Base-by-base conservation (phyloP, 2,888 invertebrate genomes). In the Oligia fasciuncula region DNA sequence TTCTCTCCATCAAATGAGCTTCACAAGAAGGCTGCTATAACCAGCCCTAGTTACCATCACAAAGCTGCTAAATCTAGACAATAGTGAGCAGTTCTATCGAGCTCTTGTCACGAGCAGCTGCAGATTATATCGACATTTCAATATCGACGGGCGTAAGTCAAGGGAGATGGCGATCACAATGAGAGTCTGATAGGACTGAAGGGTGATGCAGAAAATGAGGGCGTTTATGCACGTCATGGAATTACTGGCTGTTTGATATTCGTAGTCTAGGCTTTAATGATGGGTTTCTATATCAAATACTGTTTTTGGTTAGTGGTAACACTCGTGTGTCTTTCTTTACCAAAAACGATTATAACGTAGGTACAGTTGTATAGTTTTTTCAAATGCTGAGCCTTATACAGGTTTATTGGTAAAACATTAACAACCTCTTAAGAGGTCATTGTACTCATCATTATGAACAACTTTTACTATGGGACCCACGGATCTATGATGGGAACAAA, bases 61-160 rank as follows among this genome's bases (percentile, higher is more conserved):
- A 77, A 77, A 43, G 67, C 73, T 68, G 69, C 49, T 60, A 43
- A 76, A 81, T 46, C 78, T 51, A 29, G 73, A 86, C 85, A 88
- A 88, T 77, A 78, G 74, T 13, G 66, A 69, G 67, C 78, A 57
- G 71, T 65, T 67, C 73, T 66, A 79, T 68, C 63, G 43, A 80
- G 75, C 80, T 68, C 57, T 73, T 83, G 82, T 86, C 77, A 77
- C 14, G 65, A 68, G 11, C 73, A 86, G 70, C 57, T 57, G 51
- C 73, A 73, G 88, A 87, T 87, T 77, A 71, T 73, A 87, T 88
- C 80, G 81, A 85, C 63, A 46, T 66, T 76, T 85, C 83, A 80
- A 81, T 83, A 77, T 74, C 51, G 49, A 51, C 51, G 43, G 81
- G 76, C n/a, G 40, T 5, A 80, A 77, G 60, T 14, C 40, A 80